Base-by-base conservation (phyloP, 2,113 vertebrate species). In the Phalacrocorax carbo region DNA sequence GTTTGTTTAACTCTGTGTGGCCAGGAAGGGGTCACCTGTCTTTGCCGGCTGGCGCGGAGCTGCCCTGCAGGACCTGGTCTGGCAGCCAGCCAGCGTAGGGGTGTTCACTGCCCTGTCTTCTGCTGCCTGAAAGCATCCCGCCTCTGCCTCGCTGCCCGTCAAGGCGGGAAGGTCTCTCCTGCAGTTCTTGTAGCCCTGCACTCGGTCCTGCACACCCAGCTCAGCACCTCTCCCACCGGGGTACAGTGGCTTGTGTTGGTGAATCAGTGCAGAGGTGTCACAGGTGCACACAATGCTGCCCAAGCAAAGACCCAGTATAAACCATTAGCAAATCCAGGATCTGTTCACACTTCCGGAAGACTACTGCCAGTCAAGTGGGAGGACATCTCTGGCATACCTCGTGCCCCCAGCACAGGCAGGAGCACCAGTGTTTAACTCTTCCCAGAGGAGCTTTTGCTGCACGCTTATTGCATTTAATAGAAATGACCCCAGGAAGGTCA, bases 121-220 rank as follows among this genome's bases (percentile, higher is more conserved):
- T 26, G 36, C 34, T 40, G 27, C 61, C 51, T 9, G 42, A 21
- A 29, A 34, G 21, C 26, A 25, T 2, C 81, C 58, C 5, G n/a
- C 4, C n/a, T 55, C 48, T 29, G 30, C 64, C 68, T 70, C 1
- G 0, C 29, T 7, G 5, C 23, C 68, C n/a, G 14, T 9, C 2
- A 13, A 49, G 64, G 48, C 18, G 14, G 30, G 16, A 20, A 14
- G 21, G 6, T 1, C 17, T 21, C 49, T 23, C 15, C 14, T 8
- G 40, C 18, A 11, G 27, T 13, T 30, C 27, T 16, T 9, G 15
- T 7, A 57, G 48, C 69, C 9, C 60, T 6, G 14, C 0, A 5
- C 34, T 30, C 1, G 3, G 51, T 38, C 29, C 44, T 21, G 20
- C 1, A 0, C 0, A 0, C 25, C 30, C 23, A 5, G 46, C 51